A percentile compares a stretch with the other conserved stretches of the same genome.
Evolutionary conservation across 92 coral and sea anemone genomes (phyloP).

Genomic region (Galaxea fascicularis): DNA sequence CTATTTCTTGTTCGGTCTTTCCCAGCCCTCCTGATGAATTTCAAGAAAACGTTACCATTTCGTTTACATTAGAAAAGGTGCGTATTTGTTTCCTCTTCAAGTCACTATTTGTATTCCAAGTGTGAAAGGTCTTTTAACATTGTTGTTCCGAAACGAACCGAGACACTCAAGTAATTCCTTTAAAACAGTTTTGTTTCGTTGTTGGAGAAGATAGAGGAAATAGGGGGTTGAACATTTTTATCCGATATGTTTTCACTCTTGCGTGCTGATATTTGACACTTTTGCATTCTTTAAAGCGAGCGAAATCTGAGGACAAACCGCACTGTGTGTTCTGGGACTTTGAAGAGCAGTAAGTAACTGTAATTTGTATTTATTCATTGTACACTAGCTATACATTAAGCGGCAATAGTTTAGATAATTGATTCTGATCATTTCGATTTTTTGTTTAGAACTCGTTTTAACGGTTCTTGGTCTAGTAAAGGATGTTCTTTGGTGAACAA

Average conservation of each 20-base stretch:
- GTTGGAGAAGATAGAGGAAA: too few relatives aligned
- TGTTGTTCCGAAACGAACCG: too few relatives aligned
- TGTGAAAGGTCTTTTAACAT: too few relatives aligned
- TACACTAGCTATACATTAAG: neutral
- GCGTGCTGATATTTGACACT: too few relatives aligned
- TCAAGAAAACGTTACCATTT: constrained; percentile 55
- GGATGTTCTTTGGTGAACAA: constrained; percentile 59
- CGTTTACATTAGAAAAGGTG: constrained; percentile 14
- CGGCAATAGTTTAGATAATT: neutral
- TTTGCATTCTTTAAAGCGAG: neutral
- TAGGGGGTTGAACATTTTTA: too few relatives aligned
- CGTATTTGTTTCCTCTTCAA: neutral
- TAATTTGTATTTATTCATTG: too few relatives aligned
- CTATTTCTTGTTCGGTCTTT: constrained; percentile 58
- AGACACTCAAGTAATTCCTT: too few relatives aligned
- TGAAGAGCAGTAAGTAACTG: constrained; percentile 17
- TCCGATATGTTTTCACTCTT: too few relatives aligned
- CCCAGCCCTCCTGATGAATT: constrained; percentile 51
- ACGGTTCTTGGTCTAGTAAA: constrained; percentile 71
- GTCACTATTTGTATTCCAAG: too few relatives aligned
- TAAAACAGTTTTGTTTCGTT: too few relatives aligned
- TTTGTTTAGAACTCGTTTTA: constrained; percentile 36
- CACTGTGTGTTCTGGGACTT: constrained; percentile 75
- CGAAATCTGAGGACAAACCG: constrained; percentile 31
- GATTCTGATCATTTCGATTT: neutral